phyloP scores from a whole-genome alignment of 1,140 invertebrate genomes.

The Scaptomyza montana region DNA sequence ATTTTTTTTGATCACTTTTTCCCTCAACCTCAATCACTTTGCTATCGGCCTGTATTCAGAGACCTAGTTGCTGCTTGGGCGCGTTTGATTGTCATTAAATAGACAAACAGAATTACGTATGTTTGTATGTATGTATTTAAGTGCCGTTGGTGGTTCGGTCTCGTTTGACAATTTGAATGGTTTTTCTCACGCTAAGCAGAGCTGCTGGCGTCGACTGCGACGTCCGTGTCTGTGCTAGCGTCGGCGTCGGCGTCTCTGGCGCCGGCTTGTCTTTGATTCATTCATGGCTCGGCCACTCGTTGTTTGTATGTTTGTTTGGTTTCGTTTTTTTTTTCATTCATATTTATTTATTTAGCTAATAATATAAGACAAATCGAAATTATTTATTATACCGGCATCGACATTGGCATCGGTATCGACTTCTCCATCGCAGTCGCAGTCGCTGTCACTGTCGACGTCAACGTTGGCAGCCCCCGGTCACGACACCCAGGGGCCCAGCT shows the following conservation, averaged over 20 bases:
- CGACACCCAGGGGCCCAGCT: conserved; percentile 34
- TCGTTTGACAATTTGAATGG: conserved; percentile 78
- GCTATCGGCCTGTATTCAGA: conserved; percentile 7
- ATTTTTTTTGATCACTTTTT: conserved; percentile 20
- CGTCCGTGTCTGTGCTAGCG: conserved; percentile 11
- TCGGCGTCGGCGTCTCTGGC: conserved; percentile 38
- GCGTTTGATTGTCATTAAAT: conserved; percentile 72
- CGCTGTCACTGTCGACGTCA: not conserved
- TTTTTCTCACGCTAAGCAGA: conserved; percentile 78
- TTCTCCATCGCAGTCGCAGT: conserved; percentile 1
- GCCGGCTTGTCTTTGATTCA: conserved; percentile 75
- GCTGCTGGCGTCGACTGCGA: conserved; percentile 35
- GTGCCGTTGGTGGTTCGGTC: conserved; percentile 39
- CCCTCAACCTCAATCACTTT: conserved; percentile 28
- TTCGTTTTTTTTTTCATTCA: conserved; percentile 55
- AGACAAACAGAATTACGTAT: conserved; percentile 68
- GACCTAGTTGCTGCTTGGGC: conserved; percentile 26
- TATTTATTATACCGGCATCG: conserved; percentile 78
- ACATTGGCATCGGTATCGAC: not conserved
- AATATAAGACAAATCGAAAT: conserved; percentile 81
- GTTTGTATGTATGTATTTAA: not conserved
- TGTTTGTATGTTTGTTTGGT: conserved; percentile 63
- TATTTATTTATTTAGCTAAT: conserved; percentile 80
- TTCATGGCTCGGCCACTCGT: conserved; percentile 68
- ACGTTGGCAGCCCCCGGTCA: conserved; percentile 38